A percentile compares a stretch with the other conserved stretches of the same genome.
Conservation (phyloP, 2,113 vertebrate genomes). For the Psittacus erithacus region DNA sequence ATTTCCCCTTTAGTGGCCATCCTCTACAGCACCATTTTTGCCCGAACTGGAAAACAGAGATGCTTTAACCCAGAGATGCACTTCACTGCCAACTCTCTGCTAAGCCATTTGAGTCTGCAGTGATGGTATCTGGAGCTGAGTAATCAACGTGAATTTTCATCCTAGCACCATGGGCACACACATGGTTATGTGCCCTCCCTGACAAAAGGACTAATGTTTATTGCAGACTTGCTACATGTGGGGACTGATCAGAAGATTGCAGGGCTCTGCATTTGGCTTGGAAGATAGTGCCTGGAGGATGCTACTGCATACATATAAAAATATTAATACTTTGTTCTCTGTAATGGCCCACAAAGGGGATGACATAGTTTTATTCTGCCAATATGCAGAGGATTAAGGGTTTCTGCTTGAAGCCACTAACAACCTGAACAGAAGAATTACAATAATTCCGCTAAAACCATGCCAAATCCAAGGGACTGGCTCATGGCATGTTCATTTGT, state of each 20-base stretch:
- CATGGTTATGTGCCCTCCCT: background rate
- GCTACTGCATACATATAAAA: background rate
- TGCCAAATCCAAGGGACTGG: background rate
- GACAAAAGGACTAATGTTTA: background rate
- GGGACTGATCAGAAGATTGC: background rate
- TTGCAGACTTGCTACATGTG: background rate
- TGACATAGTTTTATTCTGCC: slow-evolving; percentile 49
- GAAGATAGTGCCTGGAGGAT: background rate
- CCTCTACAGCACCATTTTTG: background rate
- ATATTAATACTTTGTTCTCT: background rate
- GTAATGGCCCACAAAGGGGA: background rate
- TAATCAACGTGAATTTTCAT: background rate
- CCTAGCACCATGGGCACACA: background rate
- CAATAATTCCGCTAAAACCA: slow-evolving; percentile 52
- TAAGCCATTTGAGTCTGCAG: background rate
- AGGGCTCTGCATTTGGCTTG: background rate
- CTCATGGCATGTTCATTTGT: background rate
- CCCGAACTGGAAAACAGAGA: background rate
- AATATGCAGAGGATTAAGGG: slow-evolving; percentile 53
- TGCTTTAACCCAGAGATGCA: background rate
- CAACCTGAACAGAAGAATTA: slow-evolving; percentile 47
- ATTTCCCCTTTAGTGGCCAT: background rate
- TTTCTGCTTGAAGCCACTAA: slow-evolving; percentile 42
- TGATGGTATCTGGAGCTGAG: background rate
- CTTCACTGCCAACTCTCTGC: background rate